Evolutionary conservation across 2,113 vertebrate species (phyloP), one percentile per base, ranked within the genome.

Genomic region (Antigone vipio): DNA sequence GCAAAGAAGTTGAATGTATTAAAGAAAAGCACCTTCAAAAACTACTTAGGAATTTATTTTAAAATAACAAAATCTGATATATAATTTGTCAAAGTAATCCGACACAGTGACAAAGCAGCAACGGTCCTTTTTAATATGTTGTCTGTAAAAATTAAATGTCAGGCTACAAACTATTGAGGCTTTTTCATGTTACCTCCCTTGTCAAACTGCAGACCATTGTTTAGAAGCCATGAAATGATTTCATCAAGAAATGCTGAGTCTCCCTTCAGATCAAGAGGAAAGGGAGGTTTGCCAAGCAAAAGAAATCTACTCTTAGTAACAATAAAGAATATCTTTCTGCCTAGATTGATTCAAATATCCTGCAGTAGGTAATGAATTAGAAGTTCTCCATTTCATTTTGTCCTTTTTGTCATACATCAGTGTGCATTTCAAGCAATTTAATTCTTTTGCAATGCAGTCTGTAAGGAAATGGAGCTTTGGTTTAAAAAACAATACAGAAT

Each of bases 401-500:
- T 86, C 34, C 12, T 58, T 80, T 53, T 58, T 89, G 26, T 47
- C 42, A 34, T 52, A 44, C 27, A 22, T 16, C 10, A 59, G 9
- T 30, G 16, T 63, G 15, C 34, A 49, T 62, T 80, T 82, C 60
- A 96, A 95, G 60, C 53, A 44, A 95, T 88, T 95, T 91, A 92
- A 85, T 96, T 85, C 9, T 93, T 83, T 95, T 93, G 60, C 63
- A 85, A 64, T 85, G 47, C 32, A 82, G 49, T 92, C 83, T 78
- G 64, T 84, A 89, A 90, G 55, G 30, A 95, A 93, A 88, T 72
- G 40, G 78, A 68, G n/a, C 32, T 96, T 93, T 94, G 59, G 59
- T 71, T 97, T 95, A 94, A 97, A 97, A 79, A 91, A 91, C 74
- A 94, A 80, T 91, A 27, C 2, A 32, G 40, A 63, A 52, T 12